Conservation (phyloP, 1,140 invertebrate genomes). For the Xylocopa sonorina region DNA sequence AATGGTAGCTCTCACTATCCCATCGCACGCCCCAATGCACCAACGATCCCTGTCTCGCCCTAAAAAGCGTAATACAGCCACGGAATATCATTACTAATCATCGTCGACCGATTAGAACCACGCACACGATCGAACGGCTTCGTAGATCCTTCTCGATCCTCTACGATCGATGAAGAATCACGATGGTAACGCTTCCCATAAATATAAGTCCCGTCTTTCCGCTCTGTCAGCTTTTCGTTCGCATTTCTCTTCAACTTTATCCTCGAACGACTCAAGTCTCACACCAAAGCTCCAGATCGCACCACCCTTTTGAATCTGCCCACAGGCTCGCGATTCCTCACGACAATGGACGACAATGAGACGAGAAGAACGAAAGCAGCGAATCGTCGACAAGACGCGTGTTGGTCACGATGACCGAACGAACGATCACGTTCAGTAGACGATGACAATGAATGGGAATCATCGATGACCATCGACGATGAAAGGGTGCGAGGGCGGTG, state of each 20-base stretch:
- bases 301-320: background rate
- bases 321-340: background rate
- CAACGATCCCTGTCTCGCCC: background rate
- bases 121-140: background rate
- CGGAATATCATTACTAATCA: too few species aligned
- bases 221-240: background rate
- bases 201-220: too few species aligned
- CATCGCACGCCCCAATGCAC: slow-evolving; percentile 2
- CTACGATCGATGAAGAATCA: background rate
- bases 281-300: background rate
- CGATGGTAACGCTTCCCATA: background rate
- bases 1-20: background rate
- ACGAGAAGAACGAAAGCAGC: slow-evolving; percentile 6
- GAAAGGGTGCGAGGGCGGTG: background rate
- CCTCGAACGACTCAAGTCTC: too few species aligned
- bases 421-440: background rate
- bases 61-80: background rate
- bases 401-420: too few species aligned
- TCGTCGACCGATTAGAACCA: background rate
- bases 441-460: background rate
- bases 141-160: background rate
- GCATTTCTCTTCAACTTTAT: background rate
- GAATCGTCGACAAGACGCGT: too few species aligned
- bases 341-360: slow-evolving; percentile 7
- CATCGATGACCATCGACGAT: background rate